Conservation (phyloP, 2,113 vertebrate genomes). For the Gnathonemus echidnorhynchus region DNA sequence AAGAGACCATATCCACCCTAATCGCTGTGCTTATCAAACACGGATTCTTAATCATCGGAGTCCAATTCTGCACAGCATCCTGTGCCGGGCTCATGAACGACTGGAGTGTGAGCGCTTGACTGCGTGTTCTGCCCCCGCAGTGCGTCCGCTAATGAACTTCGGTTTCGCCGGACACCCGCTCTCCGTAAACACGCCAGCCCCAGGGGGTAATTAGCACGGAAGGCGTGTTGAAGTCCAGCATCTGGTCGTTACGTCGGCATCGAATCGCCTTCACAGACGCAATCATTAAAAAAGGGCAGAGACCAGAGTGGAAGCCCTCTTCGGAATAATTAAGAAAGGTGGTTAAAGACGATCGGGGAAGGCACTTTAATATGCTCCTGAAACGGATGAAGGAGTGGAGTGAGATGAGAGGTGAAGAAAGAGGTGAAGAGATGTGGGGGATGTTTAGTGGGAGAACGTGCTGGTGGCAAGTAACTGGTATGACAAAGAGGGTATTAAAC, state of each 20-base stretch:
- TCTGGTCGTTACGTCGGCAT: slow-evolving; percentile 43
- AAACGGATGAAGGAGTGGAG: background rate
- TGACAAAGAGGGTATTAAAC: background rate
- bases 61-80: background rate
- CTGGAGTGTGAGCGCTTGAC: background rate
- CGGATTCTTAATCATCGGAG: background rate
- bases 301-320: background rate
- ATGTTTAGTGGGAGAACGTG: background rate
- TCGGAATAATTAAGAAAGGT: slow-evolving; percentile 13
- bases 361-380: background rate
- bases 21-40: background rate
- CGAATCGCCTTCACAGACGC: slow-evolving; percentile 32
- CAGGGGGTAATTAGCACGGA: slow-evolving; percentile 28
- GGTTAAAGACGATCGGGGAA: background rate
- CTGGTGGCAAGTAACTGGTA: background rate
- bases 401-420: background rate
- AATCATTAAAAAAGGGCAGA: slow-evolving; percentile 30
- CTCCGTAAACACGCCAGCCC: slow-evolving; percentile 5
- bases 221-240: slow-evolving; percentile 35
- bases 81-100: background rate
- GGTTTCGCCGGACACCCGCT: background rate
- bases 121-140: background rate
- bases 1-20: background rate
- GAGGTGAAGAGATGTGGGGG: background rate
- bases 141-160: background rate